These are phyloP conservation scores for Apodemia duryi DNA, from an alignment of 2,888 invertebrate genomes.

Conservation along the genomic window DNA sequence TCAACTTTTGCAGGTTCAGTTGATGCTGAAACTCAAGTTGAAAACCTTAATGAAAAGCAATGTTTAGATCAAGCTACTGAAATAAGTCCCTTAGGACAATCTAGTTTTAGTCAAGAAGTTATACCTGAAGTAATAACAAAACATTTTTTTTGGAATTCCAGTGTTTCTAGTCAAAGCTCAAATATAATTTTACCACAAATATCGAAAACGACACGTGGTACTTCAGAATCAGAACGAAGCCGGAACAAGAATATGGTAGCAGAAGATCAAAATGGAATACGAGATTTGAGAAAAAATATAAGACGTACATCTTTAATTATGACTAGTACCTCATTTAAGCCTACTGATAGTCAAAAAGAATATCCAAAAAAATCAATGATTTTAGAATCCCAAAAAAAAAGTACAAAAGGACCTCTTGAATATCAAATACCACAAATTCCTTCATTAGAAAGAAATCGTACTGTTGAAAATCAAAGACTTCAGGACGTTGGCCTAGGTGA, in stretches of 20 bases:
- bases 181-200: conserved; percentile 10
- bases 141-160: conserved; percentile 47
- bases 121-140: conserved; percentile 43
- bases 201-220: neutral
- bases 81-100: neutral
- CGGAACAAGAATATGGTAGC: neutral
- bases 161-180: conserved; percentile 23
- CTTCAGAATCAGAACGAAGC: neutral
- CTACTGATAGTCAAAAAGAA: neutral
- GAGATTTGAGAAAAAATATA: neutral
- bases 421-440: conserved; percentile 5
- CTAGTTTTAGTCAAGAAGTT: conserved; percentile 21
- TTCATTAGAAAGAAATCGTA: conserved; percentile 2
- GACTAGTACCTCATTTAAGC: no score
- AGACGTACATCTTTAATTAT: neutral
- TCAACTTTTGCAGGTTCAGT: conserved; percentile 30
- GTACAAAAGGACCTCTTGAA: neutral
- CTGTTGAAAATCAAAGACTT: conserved; percentile 5
- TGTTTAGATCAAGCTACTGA: neutral
- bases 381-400: neutral
- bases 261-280: neutral
- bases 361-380: neutral
- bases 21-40: conserved; percentile 21
- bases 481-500: conserved; percentile 15
- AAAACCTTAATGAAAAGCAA: neutral